These are phyloP conservation scores for Hydropsyche tenuis DNA, from an alignment of 1,140 invertebrate genomes.

Conservation along the genomic window DNA sequence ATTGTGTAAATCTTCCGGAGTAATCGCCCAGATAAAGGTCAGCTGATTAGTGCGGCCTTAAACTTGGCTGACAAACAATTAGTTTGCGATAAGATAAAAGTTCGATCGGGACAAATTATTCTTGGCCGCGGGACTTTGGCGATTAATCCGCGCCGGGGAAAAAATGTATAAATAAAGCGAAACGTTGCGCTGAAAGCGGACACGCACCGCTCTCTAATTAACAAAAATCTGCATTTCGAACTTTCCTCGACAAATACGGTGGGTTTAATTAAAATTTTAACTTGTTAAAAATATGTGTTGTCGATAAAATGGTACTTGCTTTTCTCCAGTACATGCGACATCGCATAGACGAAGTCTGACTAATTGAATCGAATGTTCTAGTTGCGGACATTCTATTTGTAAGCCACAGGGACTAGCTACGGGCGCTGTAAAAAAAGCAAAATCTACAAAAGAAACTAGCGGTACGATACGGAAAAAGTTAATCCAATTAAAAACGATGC, in stretches of 20 bases:
- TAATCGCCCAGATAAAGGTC: slow-evolving; percentile 30
- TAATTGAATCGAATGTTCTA: slow-evolving; percentile 35
- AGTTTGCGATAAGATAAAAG: background rate
- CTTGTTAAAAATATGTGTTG: slow-evolving; percentile 4
- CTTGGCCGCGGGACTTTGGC: background rate
- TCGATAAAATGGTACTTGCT: slow-evolving; percentile 15
- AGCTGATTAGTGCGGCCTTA: slow-evolving; percentile 11
- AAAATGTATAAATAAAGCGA: no score
- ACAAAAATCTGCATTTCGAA: no score
- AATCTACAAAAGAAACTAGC: background rate
- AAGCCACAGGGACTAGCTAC: slow-evolving; percentile 1
- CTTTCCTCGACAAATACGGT: no score
- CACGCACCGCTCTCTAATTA: no score
- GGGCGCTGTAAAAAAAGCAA: no score
- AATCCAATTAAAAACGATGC: background rate
- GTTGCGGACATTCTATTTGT: slow-evolving; percentile 11
- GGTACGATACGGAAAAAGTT: background rate
- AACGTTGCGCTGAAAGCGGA: no score
- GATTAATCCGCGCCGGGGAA: no score
- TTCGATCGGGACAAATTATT: slow-evolving; percentile 1
- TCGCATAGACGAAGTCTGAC: slow-evolving; percentile 27
- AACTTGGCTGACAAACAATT: slow-evolving; percentile 33
- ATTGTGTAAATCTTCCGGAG: slow-evolving; percentile 23
- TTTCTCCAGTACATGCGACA: background rate
- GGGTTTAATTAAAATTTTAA: background rate